Percentiles rank a stretch among this genome's conserved stretches.
Evolutionary conservation across 2,113 vertebrate species (phyloP).

Genomic region (Otolemur garnettii): DNA sequence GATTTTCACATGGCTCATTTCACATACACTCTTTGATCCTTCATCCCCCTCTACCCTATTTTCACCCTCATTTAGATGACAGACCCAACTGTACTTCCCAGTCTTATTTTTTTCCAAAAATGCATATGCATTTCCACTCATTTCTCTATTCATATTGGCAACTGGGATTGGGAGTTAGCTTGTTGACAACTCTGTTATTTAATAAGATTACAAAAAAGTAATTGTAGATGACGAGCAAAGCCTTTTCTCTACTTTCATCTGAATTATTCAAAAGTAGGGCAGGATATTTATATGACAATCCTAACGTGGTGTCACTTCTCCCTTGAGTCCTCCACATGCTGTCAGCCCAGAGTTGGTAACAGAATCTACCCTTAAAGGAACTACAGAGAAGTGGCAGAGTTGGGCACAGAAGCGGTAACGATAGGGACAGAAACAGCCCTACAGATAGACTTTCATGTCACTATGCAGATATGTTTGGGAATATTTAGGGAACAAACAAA

Average conservation of each 20-base stretch:
- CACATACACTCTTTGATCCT: not conserved
- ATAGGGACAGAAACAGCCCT: not conserved
- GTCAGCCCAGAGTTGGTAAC: not conserved
- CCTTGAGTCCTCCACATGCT: not conserved
- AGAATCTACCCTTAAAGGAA: not conserved
- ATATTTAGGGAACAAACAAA: not conserved
- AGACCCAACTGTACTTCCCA: not conserved
- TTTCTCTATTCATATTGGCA: not conserved
- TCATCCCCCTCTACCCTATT: not conserved
- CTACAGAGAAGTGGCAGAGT: not conserved
- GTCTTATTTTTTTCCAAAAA: not conserved
- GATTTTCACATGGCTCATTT: not conserved
- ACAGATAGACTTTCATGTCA: not conserved
- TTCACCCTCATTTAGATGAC: not conserved
- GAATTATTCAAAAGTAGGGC: not conserved
- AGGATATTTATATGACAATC: not conserved
- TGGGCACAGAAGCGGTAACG: not conserved
- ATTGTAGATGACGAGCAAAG: not conserved
- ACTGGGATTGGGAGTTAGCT: not conserved
- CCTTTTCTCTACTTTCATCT: not conserved
- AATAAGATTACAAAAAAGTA: conserved; percentile 4
- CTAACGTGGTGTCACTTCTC: not conserved
- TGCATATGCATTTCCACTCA: not conserved
- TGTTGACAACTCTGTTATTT: not conserved
- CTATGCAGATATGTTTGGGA: not conserved